Evolutionary conservation across 92 coral and sea anemone genomes (phyloP).

Genomic region (Epizoanthus illoricatus): DNA sequence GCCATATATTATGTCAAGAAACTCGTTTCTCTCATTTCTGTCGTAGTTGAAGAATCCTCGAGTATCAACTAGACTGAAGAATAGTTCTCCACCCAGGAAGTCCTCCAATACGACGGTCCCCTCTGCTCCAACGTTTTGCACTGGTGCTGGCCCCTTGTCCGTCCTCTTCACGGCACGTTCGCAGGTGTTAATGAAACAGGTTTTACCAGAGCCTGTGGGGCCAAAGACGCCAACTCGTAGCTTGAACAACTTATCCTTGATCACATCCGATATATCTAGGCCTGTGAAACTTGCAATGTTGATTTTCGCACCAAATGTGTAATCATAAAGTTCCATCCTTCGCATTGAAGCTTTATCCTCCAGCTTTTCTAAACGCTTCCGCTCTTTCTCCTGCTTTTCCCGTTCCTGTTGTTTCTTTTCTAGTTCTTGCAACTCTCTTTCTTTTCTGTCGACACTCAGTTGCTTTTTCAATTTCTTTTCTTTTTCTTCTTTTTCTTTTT

Average conservation of each 20-base stretch:
- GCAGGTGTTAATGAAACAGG: conserved; percentile 68
- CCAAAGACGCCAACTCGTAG: conserved; percentile 68
- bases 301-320: conserved; percentile 59
- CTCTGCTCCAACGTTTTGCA: conserved; percentile 48
- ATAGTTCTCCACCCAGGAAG: conserved; percentile 48
- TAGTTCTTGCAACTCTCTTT: conserved; percentile 28
- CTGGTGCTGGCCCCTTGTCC: neutral
- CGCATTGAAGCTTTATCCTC: neutral
- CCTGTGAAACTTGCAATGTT: conserved; percentile 48
- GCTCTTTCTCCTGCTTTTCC: conserved; percentile 11
- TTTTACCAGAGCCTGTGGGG: conserved; percentile 22
- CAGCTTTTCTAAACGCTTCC: too few species aligned
- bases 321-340: conserved; percentile 31
- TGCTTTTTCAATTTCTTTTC: neutral
- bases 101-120: conserved; percentile 61
- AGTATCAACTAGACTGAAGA: conserved; percentile 62
- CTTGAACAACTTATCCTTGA: conserved; percentile 8
- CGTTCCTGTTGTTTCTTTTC: conserved; percentile 48
- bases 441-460: neutral
- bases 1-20: conserved; percentile 55
- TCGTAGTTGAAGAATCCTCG: conserved; percentile 59
- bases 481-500: neutral
- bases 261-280: conserved; percentile 48
- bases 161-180: conserved; percentile 50
- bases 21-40: conserved; percentile 43